A percentile compares a stretch with the other conserved stretches of the same genome.
These are phyloP conservation scores for Eurytoma californica DNA, from an alignment of 2,888 invertebrate species.

Conservation along the genomic window DNA sequence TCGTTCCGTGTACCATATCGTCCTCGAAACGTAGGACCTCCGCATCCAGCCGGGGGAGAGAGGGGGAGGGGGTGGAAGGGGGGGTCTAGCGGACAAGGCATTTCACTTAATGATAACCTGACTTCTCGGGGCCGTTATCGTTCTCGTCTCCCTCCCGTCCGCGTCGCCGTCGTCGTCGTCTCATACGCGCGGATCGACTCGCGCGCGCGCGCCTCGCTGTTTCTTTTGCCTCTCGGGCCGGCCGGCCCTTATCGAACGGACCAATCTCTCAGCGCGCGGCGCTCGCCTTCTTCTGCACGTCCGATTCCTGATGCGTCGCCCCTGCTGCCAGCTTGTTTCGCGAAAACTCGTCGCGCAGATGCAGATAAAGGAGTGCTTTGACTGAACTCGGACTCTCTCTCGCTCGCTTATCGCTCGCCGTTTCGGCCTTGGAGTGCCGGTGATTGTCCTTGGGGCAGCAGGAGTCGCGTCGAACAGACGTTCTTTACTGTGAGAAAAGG, in stretches of 20 bases:
- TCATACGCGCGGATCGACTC: conserved; percentile 57
- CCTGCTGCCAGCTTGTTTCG: conserved; percentile 49
- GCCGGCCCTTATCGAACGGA: conserved; percentile 63
- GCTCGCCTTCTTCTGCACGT: conserved; percentile 22
- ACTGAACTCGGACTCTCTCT: conserved; percentile 9
- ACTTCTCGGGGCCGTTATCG: conserved; percentile 60
- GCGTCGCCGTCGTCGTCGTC: conserved; percentile 38
- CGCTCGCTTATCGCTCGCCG: conserved; percentile 36
- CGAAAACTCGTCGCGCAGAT: conserved; percentile 53
- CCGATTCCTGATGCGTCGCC: conserved; percentile 45
- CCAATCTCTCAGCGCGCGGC: conserved; percentile 63
- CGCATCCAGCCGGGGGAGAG: conserved; percentile 56
- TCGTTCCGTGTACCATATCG: conserved; percentile 34
- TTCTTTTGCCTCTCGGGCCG: conserved; percentile 55
- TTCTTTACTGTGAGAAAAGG: conserved; percentile 30
- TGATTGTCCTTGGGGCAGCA: conserved; percentile 43
- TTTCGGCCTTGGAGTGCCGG: conserved; percentile 36
- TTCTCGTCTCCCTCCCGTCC: conserved; percentile 57
- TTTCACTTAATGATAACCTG: conserved; percentile 75
- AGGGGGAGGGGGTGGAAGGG: conserved; percentile 57
- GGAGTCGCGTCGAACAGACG: not conserved
- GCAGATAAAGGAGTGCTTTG: conserved; percentile 49
- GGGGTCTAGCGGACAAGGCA: conserved; percentile 73
- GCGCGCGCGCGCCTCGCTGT: conserved; percentile 56
- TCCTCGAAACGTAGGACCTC: conserved; percentile 59